phyloP scores from a whole-genome alignment of 2,113 vertebrate genomes.

The Varanus salvator region DNA sequence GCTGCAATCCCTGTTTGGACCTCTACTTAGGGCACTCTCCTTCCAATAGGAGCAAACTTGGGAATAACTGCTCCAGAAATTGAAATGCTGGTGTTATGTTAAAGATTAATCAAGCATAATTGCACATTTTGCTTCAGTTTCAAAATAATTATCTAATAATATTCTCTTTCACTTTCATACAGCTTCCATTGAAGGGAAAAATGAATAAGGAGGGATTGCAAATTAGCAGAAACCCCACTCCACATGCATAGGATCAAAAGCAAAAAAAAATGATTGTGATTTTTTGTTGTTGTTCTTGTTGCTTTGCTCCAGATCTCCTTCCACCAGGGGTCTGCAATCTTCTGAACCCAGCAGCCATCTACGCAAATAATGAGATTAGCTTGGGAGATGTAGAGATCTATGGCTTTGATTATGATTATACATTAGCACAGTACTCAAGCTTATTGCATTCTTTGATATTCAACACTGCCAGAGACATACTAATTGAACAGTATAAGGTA shows the following conservation, averaged over 20 bases:
- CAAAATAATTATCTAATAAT: neutral
- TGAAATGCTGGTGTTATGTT: neutral
- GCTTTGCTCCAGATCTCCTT: conserved; percentile 77
- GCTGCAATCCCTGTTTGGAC: no score
- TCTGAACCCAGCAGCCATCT: conserved; percentile 81
- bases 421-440: conserved; percentile 82
- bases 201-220: neutral
- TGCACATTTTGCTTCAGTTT: neutral
- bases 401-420: conserved; percentile 86
- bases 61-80: neutral
- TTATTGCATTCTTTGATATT: conserved; percentile 83
- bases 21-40: neutral
- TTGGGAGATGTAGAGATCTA: conserved; percentile 82
- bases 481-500: conserved; percentile 86
- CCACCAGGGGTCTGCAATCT: conserved; percentile 84
- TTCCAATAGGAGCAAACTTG: neutral
- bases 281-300: conserved; percentile 35
- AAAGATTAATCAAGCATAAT: neutral
- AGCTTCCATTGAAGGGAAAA: neutral
- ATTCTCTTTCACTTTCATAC: neutral
- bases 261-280: neutral
- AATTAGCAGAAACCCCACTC: neutral
- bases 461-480: conserved; percentile 81
- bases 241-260: conserved; percentile 1
- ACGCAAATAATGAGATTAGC: conserved; percentile 85